Percentiles rank a stretch among this genome's conserved stretches.
These are phyloP conservation scores for Cebidichthys violaceus DNA, from an alignment of 2,113 vertebrate genomes.

Conservation along the genomic window DNA sequence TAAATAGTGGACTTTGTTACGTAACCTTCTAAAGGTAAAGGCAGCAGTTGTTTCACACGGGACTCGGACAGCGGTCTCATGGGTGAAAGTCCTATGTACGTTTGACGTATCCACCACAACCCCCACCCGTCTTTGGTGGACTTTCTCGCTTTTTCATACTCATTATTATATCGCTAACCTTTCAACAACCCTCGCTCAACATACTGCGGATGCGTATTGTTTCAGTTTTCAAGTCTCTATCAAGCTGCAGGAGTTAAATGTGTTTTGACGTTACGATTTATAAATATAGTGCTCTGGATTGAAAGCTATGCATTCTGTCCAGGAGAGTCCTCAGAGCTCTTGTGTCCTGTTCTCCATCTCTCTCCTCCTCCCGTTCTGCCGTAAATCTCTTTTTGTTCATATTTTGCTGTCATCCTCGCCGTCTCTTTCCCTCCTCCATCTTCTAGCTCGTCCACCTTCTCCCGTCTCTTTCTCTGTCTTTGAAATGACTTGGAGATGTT, in stretches of 20 bases:
- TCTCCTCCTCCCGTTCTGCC: not conserved
- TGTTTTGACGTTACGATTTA: not conserved
- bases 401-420: not conserved
- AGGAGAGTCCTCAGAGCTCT: not conserved
- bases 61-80: too few relatives aligned
- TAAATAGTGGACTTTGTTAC: too few relatives aligned
- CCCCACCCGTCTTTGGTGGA: too few relatives aligned
- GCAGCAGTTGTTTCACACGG: too few relatives aligned
- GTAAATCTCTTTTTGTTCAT: slow-evolving; percentile 14
- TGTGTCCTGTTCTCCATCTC: not conserved
- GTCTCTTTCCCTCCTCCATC: not conserved
- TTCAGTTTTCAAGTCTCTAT: not conserved
- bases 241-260: not conserved
- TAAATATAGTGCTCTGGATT: not conserved
- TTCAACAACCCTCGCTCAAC: too few relatives aligned
- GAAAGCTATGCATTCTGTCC: not conserved
- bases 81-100: too few relatives aligned
- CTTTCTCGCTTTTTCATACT: too few relatives aligned
- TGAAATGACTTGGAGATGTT: not conserved
- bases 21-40: too few relatives aligned
- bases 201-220: not conserved
- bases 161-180: too few relatives aligned
- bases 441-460: not conserved
- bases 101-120: too few relatives aligned
- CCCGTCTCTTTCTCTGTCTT: not conserved